Base-by-base conservation (phyloP, 2,113 vertebrate species). In the Tetraodon nigroviridis region DNA sequence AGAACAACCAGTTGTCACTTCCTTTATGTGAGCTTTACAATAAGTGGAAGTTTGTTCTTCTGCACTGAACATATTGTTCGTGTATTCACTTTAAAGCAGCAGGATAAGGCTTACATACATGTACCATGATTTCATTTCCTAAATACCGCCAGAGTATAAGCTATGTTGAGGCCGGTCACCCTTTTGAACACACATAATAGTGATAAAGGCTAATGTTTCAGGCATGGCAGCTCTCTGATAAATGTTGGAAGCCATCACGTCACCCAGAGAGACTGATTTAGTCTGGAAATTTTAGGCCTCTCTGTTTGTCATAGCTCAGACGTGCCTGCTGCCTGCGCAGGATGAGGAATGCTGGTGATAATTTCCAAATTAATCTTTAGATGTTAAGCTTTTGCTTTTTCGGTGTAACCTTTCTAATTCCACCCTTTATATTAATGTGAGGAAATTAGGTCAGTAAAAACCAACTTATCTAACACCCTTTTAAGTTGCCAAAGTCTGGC, bases 81-180 rank as follows among this genome's bases (percentile, higher is more conserved):
- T 67, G 14, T 46, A 29, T 37, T 52, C 24, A 56, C 44, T 42
- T 74, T 61, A 52, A 20, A 32, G 51, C 24, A 64, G 44, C 55
- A 65, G 53, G 74, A 78, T 70, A 62, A 64, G 11, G 22, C 41
- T 5, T 44, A 16, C 69, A 77, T 63, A 16, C 15, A 76, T 79
- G 40, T 53, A 64, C 58, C 61, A 27, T 84, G 78, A 79, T 76
- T 82, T 80, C 40, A 79, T 80, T 79, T 82, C 73, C 73, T 77
- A 51, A 67, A 67, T 73, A 37, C 54, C 32, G 74, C 55, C 67
- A 54, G 51, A 19, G 61, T 56, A 64, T 58, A 70, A 21, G 49
- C 40, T 50, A 60, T 71, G 74, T 61, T 76, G 7, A 53, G 58
- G 64, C 55, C 71, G 56, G 32, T 14, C 59, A 63, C 21, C 55